Conservation (phyloP, 2,888 invertebrate genomes). For the Volucella inanis region DNA sequence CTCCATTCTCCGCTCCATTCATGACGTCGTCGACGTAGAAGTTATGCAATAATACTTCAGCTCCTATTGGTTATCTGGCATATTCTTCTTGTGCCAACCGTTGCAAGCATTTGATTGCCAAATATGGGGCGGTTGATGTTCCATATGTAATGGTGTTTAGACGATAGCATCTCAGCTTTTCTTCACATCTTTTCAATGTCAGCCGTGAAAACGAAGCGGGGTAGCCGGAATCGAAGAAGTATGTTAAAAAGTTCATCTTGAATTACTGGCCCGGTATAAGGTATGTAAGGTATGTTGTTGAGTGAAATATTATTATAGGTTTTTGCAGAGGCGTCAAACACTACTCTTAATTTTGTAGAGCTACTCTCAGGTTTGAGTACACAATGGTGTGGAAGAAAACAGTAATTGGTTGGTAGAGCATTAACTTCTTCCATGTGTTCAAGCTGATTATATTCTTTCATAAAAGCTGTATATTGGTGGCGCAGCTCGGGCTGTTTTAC, state of each 20-base stretch:
- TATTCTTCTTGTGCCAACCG: not conserved
- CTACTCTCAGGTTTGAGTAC: no score
- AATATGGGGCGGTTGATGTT: conserved; percentile 15
- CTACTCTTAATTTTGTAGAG: no score
- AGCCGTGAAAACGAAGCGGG: conserved; percentile 39
- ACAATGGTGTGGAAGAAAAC: no score
- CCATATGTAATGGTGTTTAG: no score
- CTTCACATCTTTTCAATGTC: conserved; percentile 58
- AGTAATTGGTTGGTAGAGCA: no score
- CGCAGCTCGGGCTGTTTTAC: not conserved
- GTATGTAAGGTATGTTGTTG: not conserved
- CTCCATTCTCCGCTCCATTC: not conserved
- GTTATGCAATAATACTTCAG: not conserved
- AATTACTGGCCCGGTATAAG: no score
- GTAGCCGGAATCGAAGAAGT: conserved; percentile 3
- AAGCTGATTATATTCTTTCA: no score
- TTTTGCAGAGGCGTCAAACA: no score
- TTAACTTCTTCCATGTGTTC: no score
- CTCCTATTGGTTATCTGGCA: not conserved
- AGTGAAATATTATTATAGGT: not conserved
- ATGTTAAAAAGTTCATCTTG: not conserved
- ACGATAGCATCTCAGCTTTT: no score
- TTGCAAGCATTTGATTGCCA: conserved; percentile 1
- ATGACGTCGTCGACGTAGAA: conserved; percentile 1
- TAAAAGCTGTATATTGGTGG: no score